Evolutionary conservation across 1,140 invertebrate species (phyloP), one percentile per base, ranked within the genome.

Genomic region (Triops longicaudatus): DNA sequence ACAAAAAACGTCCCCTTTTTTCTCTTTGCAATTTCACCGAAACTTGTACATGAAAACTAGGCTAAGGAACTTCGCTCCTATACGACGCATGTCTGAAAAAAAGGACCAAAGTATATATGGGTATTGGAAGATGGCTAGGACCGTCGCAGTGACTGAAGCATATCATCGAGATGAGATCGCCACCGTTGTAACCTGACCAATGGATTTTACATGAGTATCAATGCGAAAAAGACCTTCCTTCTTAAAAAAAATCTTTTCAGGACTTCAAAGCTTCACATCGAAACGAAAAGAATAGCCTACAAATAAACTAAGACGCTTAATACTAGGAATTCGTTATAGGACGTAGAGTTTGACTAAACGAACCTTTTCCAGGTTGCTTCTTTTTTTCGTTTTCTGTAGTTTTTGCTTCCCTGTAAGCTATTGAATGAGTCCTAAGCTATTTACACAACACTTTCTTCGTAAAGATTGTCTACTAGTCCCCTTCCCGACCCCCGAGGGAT

Each of bases 161-260:
- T 63, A 63, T 63, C 50, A 63, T n/a, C 50, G 7, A 63, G 50
- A 63, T 63, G 50, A 63, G 50, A 63, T 63, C 50, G 50, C 22
- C 50, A 63, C 50, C 50, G 50, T 37, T 37, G 31, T 63, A 63
- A 63, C n/a, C 50, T 63, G 50, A 63, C 50, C 50, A 63, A 63
- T 14, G 17, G 50, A 63, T 63, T 63, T 63, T 9, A 9, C 22
- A 63, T 63, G 50, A 63, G 50, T 63, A 63, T 63, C 50, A 63
- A 63, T 63, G 14, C 17, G 50, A 63, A 63, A 63, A 63, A 63
- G 50, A 63, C 50, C 50, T 22, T 1, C 50, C 10, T 63, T 22
- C 14, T 63, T 17, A 0, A 1, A 37, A 37, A 2, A 37, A 37
- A 37, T 37, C 50, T 22, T 63, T 14, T 63, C 22, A 14, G 31